Evolutionary conservation across 35 echinoderm and acorn worm species (phyloP).

Genomic region (Strongylocentrotus purpuratus): DNA sequence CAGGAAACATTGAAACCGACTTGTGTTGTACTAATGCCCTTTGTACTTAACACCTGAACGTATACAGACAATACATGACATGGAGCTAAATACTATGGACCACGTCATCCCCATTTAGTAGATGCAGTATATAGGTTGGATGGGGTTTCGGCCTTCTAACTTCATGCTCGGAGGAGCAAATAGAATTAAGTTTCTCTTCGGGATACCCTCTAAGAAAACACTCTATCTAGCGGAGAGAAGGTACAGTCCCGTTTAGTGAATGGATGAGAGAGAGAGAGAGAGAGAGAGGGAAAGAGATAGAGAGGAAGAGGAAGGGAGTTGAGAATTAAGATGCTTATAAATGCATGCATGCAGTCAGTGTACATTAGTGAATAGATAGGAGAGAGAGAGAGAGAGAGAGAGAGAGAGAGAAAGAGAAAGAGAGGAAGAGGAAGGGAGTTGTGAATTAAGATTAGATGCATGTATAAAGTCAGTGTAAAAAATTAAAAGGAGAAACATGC

Average conservation of each 20-base stretch:
- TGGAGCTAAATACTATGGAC: background rate
- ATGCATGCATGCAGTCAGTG: too few relatives aligned
- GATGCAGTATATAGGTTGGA: background rate
- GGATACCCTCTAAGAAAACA: background rate
- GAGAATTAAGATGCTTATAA: too few relatives aligned
- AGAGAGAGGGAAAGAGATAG: background rate
- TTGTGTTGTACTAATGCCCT: background rate
- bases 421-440: too few relatives aligned
- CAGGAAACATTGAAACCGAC: background rate
- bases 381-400: background rate
- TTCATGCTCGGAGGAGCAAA: constrained; percentile 19
- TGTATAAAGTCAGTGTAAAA: too few relatives aligned
- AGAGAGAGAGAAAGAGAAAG: background rate
- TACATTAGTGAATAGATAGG: background rate
- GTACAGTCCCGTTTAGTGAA: background rate
- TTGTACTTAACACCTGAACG: background rate
- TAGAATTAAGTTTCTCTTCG: constrained; percentile 9
- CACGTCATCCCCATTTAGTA: background rate
- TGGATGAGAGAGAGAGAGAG: background rate
- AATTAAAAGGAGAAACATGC: too few relatives aligned
- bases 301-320: background rate
- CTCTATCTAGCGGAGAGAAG: background rate
- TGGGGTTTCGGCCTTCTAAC: background rate
- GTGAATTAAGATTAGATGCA: too few relatives aligned
- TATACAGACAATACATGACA: background rate